Evolutionary conservation across 2,888 invertebrate genomes (phyloP), one percentile per base, ranked within the genome.

Genomic region (Leptinotarsa haldemani): DNA sequence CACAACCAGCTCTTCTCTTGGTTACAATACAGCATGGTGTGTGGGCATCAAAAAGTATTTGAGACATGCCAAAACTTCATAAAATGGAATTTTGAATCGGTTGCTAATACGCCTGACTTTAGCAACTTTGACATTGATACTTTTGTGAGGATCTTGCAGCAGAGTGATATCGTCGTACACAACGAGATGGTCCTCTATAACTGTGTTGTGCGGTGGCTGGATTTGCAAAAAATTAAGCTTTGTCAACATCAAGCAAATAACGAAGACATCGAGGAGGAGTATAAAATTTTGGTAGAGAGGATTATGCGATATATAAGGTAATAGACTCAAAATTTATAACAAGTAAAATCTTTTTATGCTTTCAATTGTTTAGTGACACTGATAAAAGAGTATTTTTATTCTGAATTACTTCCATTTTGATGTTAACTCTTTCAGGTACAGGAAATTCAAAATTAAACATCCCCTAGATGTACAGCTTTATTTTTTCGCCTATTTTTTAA

Each of bases 51-150:
- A 53, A 89, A 91, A 48, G 91, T 95, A 9, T 81, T 80, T 56
- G 89, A 94, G 88, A 92, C 91, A 15, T 94, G 95, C 81, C 93
- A 94, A 85, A 93, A 94, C 85, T 96, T 94, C 86, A 91, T 97
- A 63, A 95, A 95, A 85, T 96, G 96, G 95, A 98, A 98, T 88
- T 90, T 97, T 79, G 95, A 96, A 86, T 90, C 93, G 83, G 93
- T 96, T 25, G 93, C 95, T 69, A 91, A 92, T 70, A 94, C 94
- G 0, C 90, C 90, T 63, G 96, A 96, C 85, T 95, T 97, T 85
- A 91, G 91, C 1, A 93, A 93, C 84, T 92, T 97, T 85, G 96
- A 96, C 84, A 90, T 92, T 0, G 95, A 96, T 78, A 91, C 94
- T 52, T 88, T 97, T 76, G 90, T 94, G 61, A 89, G 91, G 69